These are phyloP conservation scores for Electrona antarctica DNA, from an alignment of 2,113 vertebrate species.

Conservation along the genomic window DNA sequence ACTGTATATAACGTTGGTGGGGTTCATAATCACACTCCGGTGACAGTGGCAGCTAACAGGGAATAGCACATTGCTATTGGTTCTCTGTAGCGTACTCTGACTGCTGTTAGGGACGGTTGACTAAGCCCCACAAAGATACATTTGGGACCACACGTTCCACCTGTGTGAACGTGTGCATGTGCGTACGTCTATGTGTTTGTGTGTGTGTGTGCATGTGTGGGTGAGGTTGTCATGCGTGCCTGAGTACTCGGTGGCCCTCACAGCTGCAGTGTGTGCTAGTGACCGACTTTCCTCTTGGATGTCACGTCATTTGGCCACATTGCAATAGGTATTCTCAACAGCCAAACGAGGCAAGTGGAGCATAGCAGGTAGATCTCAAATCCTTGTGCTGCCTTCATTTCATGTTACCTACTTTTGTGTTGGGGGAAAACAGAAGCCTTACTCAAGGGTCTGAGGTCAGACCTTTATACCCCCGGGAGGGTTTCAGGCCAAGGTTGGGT, in stretches of 20 bases:
- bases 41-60: conserved; percentile 55
- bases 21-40: conserved; percentile 8
- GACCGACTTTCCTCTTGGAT: conserved; percentile 37
- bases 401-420: no score
- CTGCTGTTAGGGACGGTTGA: conserved; percentile 65
- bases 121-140: conserved; percentile 39
- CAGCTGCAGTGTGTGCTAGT: conserved; percentile 51
- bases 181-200: no score
- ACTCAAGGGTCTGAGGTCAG: no score
- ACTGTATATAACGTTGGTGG: no score
- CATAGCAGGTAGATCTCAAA: no score
- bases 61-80: conserved; percentile 63
- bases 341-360: no score
- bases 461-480: no score
- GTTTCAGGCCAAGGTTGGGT: no score
- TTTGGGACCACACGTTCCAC: conserved; percentile 60
- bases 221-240: not conserved
- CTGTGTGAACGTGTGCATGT: conserved; percentile 59
- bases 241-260: conserved; percentile 4
- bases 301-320: conserved; percentile 17
- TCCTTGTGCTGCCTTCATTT: no score
- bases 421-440: no score
- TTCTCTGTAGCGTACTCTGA: conserved; percentile 60
- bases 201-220: not conserved
- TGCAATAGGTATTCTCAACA: no score